A percentile compares a stretch with the other conserved stretches of the same genome.
Evolutionary conservation across 1,140 invertebrate species (phyloP).

Genomic region (Macrostomum lignano): DNA sequence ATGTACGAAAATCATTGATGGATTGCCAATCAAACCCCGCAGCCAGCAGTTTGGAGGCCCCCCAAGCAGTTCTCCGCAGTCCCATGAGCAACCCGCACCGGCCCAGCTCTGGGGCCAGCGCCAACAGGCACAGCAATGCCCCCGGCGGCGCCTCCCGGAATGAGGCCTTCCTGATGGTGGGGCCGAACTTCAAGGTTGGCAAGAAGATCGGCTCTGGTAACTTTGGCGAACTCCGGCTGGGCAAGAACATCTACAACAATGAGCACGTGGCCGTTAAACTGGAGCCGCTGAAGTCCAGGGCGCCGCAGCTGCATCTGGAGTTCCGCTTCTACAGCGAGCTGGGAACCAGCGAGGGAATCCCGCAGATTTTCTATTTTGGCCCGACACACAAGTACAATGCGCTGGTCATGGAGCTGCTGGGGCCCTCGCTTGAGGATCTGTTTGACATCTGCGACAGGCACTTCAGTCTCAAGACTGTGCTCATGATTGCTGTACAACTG

Average conservation of each 20-base stretch:
- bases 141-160: background rate
- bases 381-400: slow-evolving; percentile 98
- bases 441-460: slow-evolving; percentile 93
- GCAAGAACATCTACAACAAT: slow-evolving; percentile 96
- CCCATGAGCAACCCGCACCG: too few species aligned
- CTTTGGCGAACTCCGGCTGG: slow-evolving; percentile 90
- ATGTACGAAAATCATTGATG: too few species aligned
- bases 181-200: slow-evolving; percentile 94
- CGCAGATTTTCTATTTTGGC: slow-evolving; percentile 94
- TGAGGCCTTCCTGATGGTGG: slow-evolving; percentile 51
- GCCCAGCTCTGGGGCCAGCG: too few species aligned
- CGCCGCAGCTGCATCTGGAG: slow-evolving; percentile 95
- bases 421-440: slow-evolving; percentile 88
- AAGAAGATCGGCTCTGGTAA: slow-evolving; percentile 99
- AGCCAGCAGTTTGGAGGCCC: too few species aligned
- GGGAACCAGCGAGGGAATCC: slow-evolving; percentile 69
- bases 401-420: slow-evolving; percentile 92
- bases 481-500: slow-evolving; percentile 91
- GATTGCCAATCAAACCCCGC: too few species aligned
- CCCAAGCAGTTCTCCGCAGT: too few species aligned
- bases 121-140: slow-evolving; percentile 1
- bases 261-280: slow-evolving; percentile 99
- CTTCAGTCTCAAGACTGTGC: slow-evolving; percentile 89
- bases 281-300: slow-evolving; percentile 99
- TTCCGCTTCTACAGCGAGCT: slow-evolving; percentile 99